Evolutionary conservation across 2,797 vertebrate genomes (phyloP).

Genomic region (Ptychadena robeensis): DNA sequence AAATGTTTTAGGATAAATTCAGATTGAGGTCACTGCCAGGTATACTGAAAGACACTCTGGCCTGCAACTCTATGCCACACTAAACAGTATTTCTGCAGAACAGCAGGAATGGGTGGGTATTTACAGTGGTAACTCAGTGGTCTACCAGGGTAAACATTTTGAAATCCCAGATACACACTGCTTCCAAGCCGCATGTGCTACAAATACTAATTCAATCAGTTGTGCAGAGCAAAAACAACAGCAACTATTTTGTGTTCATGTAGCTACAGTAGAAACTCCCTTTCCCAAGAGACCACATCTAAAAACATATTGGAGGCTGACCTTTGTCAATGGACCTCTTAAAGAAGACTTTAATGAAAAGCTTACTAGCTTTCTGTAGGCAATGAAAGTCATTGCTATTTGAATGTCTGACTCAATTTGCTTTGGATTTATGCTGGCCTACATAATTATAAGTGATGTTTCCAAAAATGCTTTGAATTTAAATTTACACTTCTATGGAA

Average conservation of each 20-base stretch:
- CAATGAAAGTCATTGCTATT: conserved; percentile 35
- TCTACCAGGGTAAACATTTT: conserved; percentile 61
- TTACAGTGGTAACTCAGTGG: conserved; percentile 60
- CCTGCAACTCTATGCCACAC: conserved; percentile 53
- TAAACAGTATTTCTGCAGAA: conserved; percentile 57
- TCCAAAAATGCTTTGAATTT: neutral
- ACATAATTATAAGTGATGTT: conserved; percentile 23
- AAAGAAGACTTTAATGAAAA: conserved; percentile 39
- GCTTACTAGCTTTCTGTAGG: conserved; percentile 25
- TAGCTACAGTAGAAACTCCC: conserved; percentile 60
- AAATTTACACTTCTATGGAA: neutral
- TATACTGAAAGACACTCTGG: conserved; percentile 56
- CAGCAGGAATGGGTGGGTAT: conserved; percentile 49
- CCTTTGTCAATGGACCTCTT: conserved; percentile 49
- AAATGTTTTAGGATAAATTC: conserved; percentile 47
- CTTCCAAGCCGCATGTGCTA: conserved; percentile 57
- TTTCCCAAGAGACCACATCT: conserved; percentile 55
- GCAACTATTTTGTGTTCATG: conserved; percentile 57
- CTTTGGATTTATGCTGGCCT: conserved; percentile 25
- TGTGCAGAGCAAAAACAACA: conserved; percentile 51
- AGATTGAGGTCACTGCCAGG: conserved; percentile 47
- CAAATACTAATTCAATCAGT: conserved; percentile 62
- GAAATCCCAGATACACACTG: conserved; percentile 61
- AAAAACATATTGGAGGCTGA: conserved; percentile 56
- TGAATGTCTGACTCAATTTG: conserved; percentile 32